Conservation (phyloP, 2,797 vertebrate species). For the Halcyon leucocephala region DNA sequence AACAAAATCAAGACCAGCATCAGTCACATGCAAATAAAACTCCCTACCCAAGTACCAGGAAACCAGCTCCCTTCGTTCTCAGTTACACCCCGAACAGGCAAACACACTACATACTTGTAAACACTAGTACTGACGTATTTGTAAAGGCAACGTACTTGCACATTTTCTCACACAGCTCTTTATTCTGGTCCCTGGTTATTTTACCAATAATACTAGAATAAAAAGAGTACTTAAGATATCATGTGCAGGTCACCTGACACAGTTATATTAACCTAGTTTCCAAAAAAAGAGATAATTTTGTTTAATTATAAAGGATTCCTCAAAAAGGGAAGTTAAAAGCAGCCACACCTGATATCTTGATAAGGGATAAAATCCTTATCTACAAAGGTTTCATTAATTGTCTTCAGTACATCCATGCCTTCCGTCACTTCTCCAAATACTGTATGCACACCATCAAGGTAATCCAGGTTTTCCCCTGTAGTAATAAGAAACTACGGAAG, state of each 20-base stretch:
- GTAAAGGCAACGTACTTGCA: background rate
- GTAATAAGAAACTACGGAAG: constrained; percentile 92
- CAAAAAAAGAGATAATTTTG: background rate
- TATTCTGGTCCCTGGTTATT: background rate
- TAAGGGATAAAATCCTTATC: constrained; percentile 95
- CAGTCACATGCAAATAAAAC: background rate
- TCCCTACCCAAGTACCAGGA: background rate
- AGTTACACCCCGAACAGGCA: background rate
- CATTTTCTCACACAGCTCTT: background rate
- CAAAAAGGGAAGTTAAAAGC: background rate
- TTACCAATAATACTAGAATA: background rate
- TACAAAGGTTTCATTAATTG: constrained; percentile 95
- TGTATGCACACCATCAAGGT: constrained; percentile 93
- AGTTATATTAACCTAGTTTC: background rate
- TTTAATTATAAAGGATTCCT: background rate
- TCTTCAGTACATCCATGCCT: constrained; percentile 91
- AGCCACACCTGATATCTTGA: constrained; percentile 93
- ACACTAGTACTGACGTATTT: background rate
- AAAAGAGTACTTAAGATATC: background rate
- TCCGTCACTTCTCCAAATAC: constrained; percentile 97
- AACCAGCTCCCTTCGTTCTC: background rate
- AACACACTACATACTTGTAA: background rate
- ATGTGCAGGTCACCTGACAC: background rate
- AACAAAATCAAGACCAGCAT: constrained; percentile 43
- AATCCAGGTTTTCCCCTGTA: constrained; percentile 91